Evolutionary conservation across 2,113 vertebrate species (phyloP).

Genomic region (Bufo gargarizans): DNA sequence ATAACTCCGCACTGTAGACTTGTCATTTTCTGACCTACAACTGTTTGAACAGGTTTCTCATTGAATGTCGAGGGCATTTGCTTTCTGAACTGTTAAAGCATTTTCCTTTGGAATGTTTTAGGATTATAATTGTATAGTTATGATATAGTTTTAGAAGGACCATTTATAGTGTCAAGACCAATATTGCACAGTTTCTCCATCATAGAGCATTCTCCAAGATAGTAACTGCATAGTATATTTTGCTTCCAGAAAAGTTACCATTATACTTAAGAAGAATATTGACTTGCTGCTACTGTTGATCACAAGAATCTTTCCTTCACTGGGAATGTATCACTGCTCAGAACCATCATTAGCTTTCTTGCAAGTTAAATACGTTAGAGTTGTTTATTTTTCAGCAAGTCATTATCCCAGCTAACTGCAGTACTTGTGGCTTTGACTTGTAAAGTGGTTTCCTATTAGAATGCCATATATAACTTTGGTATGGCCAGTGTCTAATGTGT

Average conservation of each 20-base stretch:
- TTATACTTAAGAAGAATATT: neutral
- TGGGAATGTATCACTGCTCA: neutral
- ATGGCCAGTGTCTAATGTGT: neutral
- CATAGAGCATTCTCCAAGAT: slow-evolving; percentile 10
- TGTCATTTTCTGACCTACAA: slow-evolving; percentile 25
- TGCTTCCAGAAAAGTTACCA: neutral
- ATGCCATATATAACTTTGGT: neutral
- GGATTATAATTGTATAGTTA: neutral
- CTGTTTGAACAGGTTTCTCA: slow-evolving; percentile 33
- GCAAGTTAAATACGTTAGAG: neutral
- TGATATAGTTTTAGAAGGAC: neutral
- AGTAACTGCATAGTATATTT: neutral
- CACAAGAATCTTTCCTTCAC: neutral
- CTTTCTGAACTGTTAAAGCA: neutral
- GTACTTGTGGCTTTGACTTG: neutral
- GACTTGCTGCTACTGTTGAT: slow-evolving; percentile 23
- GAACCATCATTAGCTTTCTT: neutral
- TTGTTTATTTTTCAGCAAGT: slow-evolving; percentile 3
- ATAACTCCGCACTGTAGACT: slow-evolving; percentile 42
- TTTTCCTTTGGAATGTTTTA: slow-evolving; percentile 29
- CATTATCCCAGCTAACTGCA: neutral
- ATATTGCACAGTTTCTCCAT: neutral
- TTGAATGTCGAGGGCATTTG: slow-evolving; percentile 40
- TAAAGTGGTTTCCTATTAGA: slow-evolving; percentile 7
- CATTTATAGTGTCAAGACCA: neutral